Evolutionary conservation across 2,113 vertebrate genomes (phyloP), one percentile per base, ranked within the genome.

Genomic region (Piaya cayana): DNA sequence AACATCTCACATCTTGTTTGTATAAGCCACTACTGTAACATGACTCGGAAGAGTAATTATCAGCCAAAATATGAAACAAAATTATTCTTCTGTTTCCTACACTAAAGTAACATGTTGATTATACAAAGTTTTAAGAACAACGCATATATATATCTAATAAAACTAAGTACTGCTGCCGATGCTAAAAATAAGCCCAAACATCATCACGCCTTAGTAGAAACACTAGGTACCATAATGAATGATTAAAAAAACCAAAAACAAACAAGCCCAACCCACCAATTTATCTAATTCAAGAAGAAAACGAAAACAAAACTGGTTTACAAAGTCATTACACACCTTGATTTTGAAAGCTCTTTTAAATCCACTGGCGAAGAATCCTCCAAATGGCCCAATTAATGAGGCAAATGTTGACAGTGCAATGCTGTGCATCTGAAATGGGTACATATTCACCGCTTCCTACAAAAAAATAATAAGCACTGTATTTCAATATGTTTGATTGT

Each of bases 331-430:
- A 93, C 95, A 75, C 62, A 99, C 99, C 98, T 99, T 99, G 88
- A 99, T 99, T 98, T 99, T 99, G 94, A 99, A 99, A 69, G 99
- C 99, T 97, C 99, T 97, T 98, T 99, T 99, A 97, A 99, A 99
- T 83, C 99, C 99, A 71, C 99, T 99, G 77, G 99, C 99, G 17
- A 99, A 99, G 97, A 99, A 99, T n/a, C 99, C 99, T 58, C 99
- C 99, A 12, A 99, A 99, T 1, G 99, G 99, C 7, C 99, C 99
- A 68, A 99, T 99, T 93, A 99, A 97, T 1, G 99, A 99, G 3
- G 97, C 99, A 60, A 99, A 99, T 0, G 98, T 98, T 16, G 99
- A 99, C 67, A 99, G 98, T 43, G 99, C 99, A 82, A 99, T 92
- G 97, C 99, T 99, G 97, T 99, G 99, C 97, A 99, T 98, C 97